Conservation (phyloP, 2,113 vertebrate genomes). For the Saguinus imperator region DNA sequence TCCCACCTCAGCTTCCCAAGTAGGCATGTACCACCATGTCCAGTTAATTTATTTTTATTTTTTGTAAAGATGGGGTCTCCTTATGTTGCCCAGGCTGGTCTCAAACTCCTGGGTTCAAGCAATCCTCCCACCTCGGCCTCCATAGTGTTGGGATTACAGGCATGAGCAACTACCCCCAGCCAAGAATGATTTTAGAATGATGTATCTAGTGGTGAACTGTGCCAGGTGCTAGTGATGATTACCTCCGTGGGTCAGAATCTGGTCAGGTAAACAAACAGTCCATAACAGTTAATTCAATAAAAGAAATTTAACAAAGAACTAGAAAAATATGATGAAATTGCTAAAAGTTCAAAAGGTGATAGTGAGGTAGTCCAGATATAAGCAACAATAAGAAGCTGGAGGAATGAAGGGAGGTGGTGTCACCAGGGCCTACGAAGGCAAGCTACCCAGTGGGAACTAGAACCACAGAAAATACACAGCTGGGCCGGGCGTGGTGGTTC, state of each 20-base stretch:
- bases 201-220: neutral
- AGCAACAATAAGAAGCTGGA: neutral
- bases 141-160: no score
- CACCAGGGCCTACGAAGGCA: neutral
- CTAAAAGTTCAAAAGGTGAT: neutral
- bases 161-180: no score
- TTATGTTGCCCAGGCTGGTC: no score
- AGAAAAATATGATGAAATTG: neutral
- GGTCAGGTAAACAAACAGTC: neutral
- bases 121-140: no score
- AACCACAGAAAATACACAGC: neutral
- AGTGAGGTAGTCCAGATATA: neutral
- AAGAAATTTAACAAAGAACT: neutral
- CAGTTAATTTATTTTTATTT: no score
- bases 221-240: neutral
- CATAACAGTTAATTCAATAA: neutral
- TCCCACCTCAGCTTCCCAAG: no score
- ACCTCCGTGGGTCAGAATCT: neutral
- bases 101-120: no score
- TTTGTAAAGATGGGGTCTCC: no score
- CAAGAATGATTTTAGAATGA: neutral
- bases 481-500: neutral
- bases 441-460: neutral
- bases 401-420: neutral
- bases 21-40: no score